These are phyloP conservation scores for Lepidochitona cinerea DNA, from an alignment of 2,888 invertebrate genomes.

Conservation along the genomic window DNA sequence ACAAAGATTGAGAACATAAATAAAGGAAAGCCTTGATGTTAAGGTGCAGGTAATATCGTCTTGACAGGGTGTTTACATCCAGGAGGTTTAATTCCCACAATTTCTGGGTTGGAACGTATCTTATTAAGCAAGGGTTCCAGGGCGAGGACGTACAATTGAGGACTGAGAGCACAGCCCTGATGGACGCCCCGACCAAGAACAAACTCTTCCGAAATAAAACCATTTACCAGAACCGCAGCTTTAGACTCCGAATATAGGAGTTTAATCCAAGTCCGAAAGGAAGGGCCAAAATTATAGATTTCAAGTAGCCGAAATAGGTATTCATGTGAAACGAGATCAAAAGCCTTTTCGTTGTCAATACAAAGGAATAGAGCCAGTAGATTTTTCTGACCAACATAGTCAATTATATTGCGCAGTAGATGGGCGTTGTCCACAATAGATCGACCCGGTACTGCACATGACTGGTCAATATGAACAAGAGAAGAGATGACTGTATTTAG, in stretches of 20 bases:
- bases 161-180: conserved; percentile 1
- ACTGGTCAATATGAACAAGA: conserved; percentile 33
- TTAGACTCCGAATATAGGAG: conserved; percentile 28
- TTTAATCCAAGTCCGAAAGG: conserved; percentile 33
- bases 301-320: conserved; percentile 33
- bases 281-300: conserved; percentile 32
- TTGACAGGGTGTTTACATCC: no score
- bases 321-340: conserved; percentile 37
- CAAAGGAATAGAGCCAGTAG: conserved; percentile 27
- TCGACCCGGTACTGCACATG: conserved; percentile 35
- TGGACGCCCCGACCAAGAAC: background rate
- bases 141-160: no score
- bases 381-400: conserved; percentile 35
- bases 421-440: conserved; percentile 39
- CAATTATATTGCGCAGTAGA: conserved; percentile 30
- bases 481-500: conserved; percentile 25
- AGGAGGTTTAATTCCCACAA: no score
- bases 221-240: background rate
- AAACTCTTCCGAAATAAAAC: background rate
- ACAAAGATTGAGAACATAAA: no score
- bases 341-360: conserved; percentile 40
- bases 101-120: no score
- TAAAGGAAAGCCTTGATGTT: no score
- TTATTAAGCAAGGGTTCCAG: no score
- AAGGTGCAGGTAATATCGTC: no score